Evolutionary conservation across 2,888 invertebrate species (phyloP), one percentile per base, ranked within the genome.

Genomic region (Theretra japonica): DNA sequence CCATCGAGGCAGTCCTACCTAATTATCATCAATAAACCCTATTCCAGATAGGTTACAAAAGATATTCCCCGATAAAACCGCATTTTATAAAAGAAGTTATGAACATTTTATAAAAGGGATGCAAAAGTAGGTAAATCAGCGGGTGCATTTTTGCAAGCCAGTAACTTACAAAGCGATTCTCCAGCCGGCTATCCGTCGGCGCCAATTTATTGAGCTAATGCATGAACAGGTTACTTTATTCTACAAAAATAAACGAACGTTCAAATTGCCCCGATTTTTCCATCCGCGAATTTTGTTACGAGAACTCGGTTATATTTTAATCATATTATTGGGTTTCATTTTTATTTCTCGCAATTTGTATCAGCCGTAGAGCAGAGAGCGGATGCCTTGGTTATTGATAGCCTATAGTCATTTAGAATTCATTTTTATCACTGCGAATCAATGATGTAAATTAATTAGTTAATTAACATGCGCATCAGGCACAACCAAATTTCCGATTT

Each of bases 161-260:
- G 65, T 65, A 65, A 65, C 65, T 65, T 65, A 65, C 65, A 17
- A 65, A 65, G 65, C 65, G 23, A 65, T 48, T 65, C 65, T 65
- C 65, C 23, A 65, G 65, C 23, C 65, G 41, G 65, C 65, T 21
- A 48, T 65, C 65, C 48, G 65, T 65, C 48, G 41, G 25, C 65
- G 48, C 23, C 65, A 21, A 65, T 65, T 65, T 65, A 65, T 65
- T 23, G 65, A 65, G 65, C 48, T 48, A 65, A 65, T 48, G 65
- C 65, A 48, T 65, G 65, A 62, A 62, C 48, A 65, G 48, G 65
- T 65, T 65, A 65, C 48, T 65, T 65, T 65, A 65, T 65, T 48
- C 65, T 65, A 7, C 17, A 48, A 65, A 62, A 65, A 65, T 65
- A 65, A 65, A 65, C 6, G 65, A 48, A 65, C 48, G 41, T 65